These are phyloP conservation scores for Mayetiola destructor DNA, from an alignment of 2,888 invertebrate species.

Conservation along the genomic window DNA sequence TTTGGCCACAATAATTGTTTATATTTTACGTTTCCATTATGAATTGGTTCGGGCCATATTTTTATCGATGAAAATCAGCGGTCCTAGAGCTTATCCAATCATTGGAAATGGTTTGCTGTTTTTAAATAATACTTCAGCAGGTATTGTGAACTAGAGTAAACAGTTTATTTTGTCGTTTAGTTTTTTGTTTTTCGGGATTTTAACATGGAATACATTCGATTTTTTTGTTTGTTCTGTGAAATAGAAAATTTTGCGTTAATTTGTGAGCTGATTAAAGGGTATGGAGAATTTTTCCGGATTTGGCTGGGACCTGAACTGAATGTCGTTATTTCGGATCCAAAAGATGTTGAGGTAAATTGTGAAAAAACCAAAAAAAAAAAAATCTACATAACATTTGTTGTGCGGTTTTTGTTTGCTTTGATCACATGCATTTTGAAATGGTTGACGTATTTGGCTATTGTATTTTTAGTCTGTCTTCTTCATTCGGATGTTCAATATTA, in stretches of 20 bases:
- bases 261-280: conserved; percentile 29
- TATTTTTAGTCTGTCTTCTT: too few relatives aligned
- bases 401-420: background rate
- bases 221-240: background rate
- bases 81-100: conserved; percentile 36
- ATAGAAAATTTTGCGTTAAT: conserved; percentile 17
- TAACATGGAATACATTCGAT: background rate
- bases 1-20: background rate
- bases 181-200: background rate
- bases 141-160: conserved; percentile 23
- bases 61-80: conserved; percentile 25
- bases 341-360: conserved; percentile 30
- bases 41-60: conserved; percentile 25
- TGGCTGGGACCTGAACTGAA: conserved; percentile 36
- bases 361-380: background rate
- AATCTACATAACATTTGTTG: background rate
- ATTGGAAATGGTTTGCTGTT: conserved; percentile 38
- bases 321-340: conserved; percentile 33
- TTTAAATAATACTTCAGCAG: conserved; percentile 34
- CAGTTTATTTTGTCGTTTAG: background rate
- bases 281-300: conserved; percentile 33
- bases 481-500: too few relatives aligned
- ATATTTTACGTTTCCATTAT: conserved; percentile 12
- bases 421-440: too few relatives aligned
- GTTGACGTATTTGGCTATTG: too few relatives aligned